phyloP scores from a whole-genome alignment of 2,797 vertebrate species.

The Catharus ustulatus region DNA sequence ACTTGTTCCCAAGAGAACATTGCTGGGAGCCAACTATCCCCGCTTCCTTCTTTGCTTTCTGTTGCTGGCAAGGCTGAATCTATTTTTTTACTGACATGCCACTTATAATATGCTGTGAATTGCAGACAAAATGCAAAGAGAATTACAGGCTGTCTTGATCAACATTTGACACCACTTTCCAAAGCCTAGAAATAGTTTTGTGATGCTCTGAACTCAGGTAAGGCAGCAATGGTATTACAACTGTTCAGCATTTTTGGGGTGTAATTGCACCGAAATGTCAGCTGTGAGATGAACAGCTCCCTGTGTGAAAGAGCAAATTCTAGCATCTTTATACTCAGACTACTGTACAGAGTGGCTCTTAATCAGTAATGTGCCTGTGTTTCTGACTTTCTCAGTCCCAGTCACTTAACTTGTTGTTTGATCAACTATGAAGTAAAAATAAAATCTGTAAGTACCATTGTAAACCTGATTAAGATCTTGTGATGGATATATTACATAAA shows the following conservation, averaged over 20 bases:
- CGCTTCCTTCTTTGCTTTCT: neutral
- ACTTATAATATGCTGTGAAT: conserved; percentile 57
- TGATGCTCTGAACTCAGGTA: neutral
- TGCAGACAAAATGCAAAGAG: conserved; percentile 24
- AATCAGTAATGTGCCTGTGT: neutral
- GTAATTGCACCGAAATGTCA: neutral
- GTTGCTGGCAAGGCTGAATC: conserved; percentile 41
- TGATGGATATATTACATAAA: neutral
- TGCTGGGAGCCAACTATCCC: conserved; percentile 40
- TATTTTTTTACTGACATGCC: conserved; percentile 65
- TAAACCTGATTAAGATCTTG: neutral
- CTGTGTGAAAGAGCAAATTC: neutral
- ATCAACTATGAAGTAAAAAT: neutral
- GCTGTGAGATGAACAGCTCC: neutral
- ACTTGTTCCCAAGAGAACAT: conserved; percentile 61
- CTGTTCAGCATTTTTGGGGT: neutral
- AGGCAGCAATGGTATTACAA: neutral
- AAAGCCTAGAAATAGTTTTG: neutral
- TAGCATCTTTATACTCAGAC: neutral
- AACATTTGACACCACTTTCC: conserved; percentile 13
- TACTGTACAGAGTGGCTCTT: neutral
- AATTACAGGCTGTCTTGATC: conserved; percentile 20
- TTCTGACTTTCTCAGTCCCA: neutral
- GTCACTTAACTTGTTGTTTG: neutral
- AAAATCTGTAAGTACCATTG: neutral